phyloP scores from a whole-genome alignment of 2,888 invertebrate genomes.

The Carcina quercana region DNA sequence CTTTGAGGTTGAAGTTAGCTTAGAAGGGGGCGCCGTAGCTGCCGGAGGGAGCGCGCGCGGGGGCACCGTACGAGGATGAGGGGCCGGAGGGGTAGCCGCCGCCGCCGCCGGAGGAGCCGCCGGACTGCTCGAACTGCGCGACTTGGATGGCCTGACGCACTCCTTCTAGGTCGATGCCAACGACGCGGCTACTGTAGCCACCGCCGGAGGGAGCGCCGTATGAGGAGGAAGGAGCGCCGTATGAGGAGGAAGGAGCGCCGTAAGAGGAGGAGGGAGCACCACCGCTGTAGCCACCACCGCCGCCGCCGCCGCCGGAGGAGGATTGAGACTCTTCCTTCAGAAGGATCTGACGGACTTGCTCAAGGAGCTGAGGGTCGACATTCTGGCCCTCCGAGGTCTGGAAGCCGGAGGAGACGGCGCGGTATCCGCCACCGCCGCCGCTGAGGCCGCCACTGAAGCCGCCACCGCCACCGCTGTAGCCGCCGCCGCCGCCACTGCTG shows the following conservation, averaged over 20 bases:
- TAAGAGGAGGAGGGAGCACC: slow-evolving; percentile 80
- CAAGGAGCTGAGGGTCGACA: slow-evolving; percentile 86
- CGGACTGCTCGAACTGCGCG: slow-evolving; percentile 86
- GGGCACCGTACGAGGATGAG: slow-evolving; percentile 74
- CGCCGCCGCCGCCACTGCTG: slow-evolving; percentile 39
- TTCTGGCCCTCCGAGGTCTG: slow-evolving; percentile 89
- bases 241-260: slow-evolving; percentile 76
- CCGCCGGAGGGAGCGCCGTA: slow-evolving; percentile 76
- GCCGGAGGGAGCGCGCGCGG: slow-evolving; percentile 76
- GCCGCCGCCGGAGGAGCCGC: slow-evolving; percentile 41
- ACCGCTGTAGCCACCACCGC: slow-evolving; percentile 70
- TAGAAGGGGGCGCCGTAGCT: slow-evolving; percentile 82
- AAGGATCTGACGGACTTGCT: slow-evolving; percentile 89
- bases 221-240: slow-evolving; percentile 78
- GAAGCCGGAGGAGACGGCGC: slow-evolving; percentile 76
- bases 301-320: slow-evolving; percentile 64
- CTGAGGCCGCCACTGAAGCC: slow-evolving; percentile 76
- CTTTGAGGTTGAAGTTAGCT: slow-evolving; percentile 19
- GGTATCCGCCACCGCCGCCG: slow-evolving; percentile 45
- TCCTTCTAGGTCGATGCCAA: slow-evolving; percentile 89
- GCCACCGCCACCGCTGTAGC: slow-evolving; percentile 70
- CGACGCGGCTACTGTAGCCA: slow-evolving; percentile 78
- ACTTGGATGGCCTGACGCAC: slow-evolving; percentile 92
- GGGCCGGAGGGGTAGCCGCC: slow-evolving; percentile 66
- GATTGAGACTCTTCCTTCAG: slow-evolving; percentile 85